Evolutionary conservation across 1,140 invertebrate species (phyloP), one percentile per base, ranked within the genome.

Genomic region (Neocloeon triangulifer): DNA sequence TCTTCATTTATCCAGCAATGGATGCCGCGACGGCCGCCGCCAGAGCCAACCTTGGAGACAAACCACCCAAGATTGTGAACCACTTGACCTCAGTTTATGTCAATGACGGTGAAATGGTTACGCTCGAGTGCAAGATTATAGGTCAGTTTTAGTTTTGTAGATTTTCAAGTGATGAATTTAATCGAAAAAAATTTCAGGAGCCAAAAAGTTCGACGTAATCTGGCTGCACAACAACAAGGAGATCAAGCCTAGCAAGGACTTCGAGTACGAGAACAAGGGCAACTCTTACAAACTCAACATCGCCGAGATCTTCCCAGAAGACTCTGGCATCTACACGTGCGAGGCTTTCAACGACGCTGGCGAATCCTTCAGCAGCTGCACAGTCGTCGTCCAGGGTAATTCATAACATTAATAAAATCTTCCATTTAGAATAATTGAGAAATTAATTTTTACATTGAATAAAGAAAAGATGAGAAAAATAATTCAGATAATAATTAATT

Each of bases 211-310:
- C 49, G 85, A 91, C 47, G 81, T 92, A 2, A 64, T 85, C 27
- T 96, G 89, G 91, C 61, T 94, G 25, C 85, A 92, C 53, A 89
- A 92, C 48, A 88, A 91, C 52, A 91, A 91, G 51, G 84, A 92
- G 52, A 91, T 96, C 42, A 91, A 88, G 53, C 78, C 85, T 0
- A 85, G 78, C 49, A 92, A 91, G 56, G 88, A 95, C 56, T 95
- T 96, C 65, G 71, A 82, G 47, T 92, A 91, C 47, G 70, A 75
- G 14, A 82, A 69, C 44, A 75, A 82, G 48, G 86, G 82, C 1
- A 85, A 91, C 50, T 77, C 77, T 35, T 81, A 89, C 54, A 84
- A 82, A 46, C 53, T 95, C 36, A 65, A 75, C 38, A 92, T 95
- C 38, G 73, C 81, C 12, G 86, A 95, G 51, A 85, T 94, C 45